Percentiles rank a stretch among this genome's conserved stretches.
Evolutionary conservation across 2,113 vertebrate species (phyloP).

Genomic region (Clarias gariepinus): DNA sequence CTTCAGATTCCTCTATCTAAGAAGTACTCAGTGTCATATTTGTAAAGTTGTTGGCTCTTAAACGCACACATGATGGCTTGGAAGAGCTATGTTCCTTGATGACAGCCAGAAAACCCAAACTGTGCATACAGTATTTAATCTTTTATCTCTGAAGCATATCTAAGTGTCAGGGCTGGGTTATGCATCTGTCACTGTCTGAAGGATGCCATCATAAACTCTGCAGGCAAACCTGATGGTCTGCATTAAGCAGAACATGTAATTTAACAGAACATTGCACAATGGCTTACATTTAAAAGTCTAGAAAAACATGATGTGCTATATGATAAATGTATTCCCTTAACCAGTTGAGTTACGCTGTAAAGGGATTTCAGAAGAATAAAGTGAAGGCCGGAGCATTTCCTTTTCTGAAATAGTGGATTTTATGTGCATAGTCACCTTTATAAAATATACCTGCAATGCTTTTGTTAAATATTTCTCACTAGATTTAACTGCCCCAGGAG

Average conservation of each 20-base stretch:
- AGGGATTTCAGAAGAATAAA: background rate
- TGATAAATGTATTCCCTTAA: background rate
- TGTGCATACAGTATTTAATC: slow-evolving; percentile 32
- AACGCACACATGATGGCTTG: slow-evolving; percentile 35
- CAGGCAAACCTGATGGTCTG: background rate
- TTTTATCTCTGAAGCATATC: slow-evolving; percentile 27
- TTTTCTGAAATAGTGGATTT: background rate
- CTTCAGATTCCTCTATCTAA: slow-evolving; percentile 30
- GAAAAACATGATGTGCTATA: background rate
- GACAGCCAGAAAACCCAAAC: slow-evolving; percentile 45
- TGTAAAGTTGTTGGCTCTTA: slow-evolving; percentile 13
- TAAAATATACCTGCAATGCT: background rate
- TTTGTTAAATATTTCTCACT: background rate
- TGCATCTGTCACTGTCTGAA: slow-evolving; percentile 2
- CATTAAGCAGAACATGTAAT: background rate
- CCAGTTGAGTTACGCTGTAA: background rate
- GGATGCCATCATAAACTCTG: background rate
- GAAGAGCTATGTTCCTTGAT: slow-evolving; percentile 35
- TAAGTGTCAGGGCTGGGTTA: slow-evolving; percentile 23
- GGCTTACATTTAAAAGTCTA: background rate
- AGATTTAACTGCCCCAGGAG: background rate
- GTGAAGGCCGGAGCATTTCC: background rate
- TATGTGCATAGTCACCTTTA: background rate
- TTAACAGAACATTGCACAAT: background rate
- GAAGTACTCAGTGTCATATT: slow-evolving; percentile 22